Evolutionary conservation across 2,888 invertebrate species (phyloP), one percentile per base, ranked within the genome.

Genomic region (Melitaea athalia): DNA sequence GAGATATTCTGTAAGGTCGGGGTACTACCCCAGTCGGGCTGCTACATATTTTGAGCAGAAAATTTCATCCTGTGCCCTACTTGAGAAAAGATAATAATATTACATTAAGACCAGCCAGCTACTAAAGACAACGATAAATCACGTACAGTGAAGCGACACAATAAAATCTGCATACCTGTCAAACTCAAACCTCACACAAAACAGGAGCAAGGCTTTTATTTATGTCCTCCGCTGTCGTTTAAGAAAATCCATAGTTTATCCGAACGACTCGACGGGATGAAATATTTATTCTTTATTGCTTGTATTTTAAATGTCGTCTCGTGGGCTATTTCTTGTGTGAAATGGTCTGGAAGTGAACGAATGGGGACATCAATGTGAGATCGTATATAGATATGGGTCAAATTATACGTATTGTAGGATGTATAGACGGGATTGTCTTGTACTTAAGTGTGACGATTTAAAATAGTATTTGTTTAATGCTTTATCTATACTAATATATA

Each of bases 211-310:
- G 50, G n/a, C 59, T 15, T 33, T 57, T 57, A 57, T 57, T 57
- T 57, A 57, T 42, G 57, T 57, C 15, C 57, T 38, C 42, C 52
- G 68, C 49, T 52, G 67, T 70, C 68, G 68, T 68, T 70, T 70
- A 63, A 68, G 67, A 64, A 70, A 70, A 70, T 68, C 70, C 53
- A 64, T 68, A 67, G 67, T 68, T 70, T 64, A 64, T 70, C 59
- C 62, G 70, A 59, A 57, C 55, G 60, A 60, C 57, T 64, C 43
- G 50, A 62, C 53, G 59, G 53, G 50, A 64, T 65, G 59, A 64
- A 15, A 63, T 60, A 68, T 68, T 52, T 53, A 52, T 47, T 57
- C 47, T 63, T 24, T 47, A 52, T 59, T 47, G 52, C 31, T 45
- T 45, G 68, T 63, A 52, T 59, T 63, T 63, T 68, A 53, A 59